These are phyloP conservation scores for Murina feae DNA, from an alignment of 2,113 vertebrate species.

Conservation along the genomic window DNA sequence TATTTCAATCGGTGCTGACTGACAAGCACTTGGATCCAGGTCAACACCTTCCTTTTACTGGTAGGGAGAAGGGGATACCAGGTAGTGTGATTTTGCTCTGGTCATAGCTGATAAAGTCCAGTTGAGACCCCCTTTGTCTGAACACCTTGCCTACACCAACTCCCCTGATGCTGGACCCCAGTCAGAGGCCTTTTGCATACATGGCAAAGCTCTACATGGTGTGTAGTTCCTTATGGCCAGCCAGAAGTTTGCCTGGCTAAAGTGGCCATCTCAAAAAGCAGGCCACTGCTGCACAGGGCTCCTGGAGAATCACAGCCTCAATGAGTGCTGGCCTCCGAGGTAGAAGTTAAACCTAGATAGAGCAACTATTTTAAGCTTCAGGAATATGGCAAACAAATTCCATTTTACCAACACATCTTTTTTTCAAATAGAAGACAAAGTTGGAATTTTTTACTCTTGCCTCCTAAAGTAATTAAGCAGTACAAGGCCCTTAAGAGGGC, in stretches of 20 bases:
- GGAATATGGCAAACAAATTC: constrained; percentile 12
- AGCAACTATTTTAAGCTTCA: not conserved
- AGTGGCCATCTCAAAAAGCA: not conserved
- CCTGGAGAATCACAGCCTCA: not conserved
- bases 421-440: constrained; percentile 28
- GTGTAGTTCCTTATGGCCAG: not conserved
- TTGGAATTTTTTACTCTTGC: not conserved
- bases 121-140: not conserved
- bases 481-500: not conserved
- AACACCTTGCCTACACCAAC: not conserved
- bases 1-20: not conserved
- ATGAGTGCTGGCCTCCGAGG: not conserved
- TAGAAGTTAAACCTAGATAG: not conserved
- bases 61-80: not conserved
- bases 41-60: not conserved
- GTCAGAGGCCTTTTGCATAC: not conserved
- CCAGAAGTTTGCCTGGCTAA: not conserved
- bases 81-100: not conserved
- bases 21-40: not conserved
- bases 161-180: not conserved
- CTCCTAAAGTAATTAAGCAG: not conserved
- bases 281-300: not conserved
- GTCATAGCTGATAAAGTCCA: not conserved
- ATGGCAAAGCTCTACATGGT: not conserved
- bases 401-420: constrained; percentile 38